phyloP scores from a whole-genome alignment of 2,113 vertebrate species.

The Sylvilagus bachmani region DNA sequence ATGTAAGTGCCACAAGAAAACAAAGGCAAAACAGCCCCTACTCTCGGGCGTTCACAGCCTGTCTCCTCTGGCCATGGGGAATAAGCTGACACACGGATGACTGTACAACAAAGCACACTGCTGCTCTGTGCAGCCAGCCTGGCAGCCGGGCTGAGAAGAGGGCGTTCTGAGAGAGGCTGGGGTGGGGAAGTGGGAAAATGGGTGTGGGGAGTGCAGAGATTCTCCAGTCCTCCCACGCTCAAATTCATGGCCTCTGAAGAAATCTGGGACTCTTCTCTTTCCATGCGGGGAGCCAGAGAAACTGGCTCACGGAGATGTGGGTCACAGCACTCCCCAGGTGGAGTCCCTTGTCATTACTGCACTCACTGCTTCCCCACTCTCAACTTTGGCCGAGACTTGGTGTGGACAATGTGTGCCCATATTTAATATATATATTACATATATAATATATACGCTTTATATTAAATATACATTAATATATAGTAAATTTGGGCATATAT shows the following conservation, averaged over 20 bases:
- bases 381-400: neutral
- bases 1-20: neutral
- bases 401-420: too few species aligned
- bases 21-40: neutral
- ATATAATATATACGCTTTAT: too few species aligned
- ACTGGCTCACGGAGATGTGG: neutral
- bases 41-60: neutral
- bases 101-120: neutral
- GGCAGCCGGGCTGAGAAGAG: neutral
- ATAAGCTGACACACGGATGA: neutral
- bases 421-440: too few species aligned
- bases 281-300: neutral
- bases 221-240: neutral
- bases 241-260: neutral
- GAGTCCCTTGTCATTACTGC: neutral
- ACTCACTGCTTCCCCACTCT: neutral
- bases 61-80: neutral
- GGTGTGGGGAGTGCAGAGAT: too few species aligned
- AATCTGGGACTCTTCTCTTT: neutral
- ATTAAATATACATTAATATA: too few species aligned
- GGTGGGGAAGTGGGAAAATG: neutral
- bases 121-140: neutral
- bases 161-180: neutral
- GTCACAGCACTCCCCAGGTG: neutral
- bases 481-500: too few species aligned